Base-by-base conservation (phyloP, 2,888 invertebrate genomes). In the Pimpla rufipes region DNA sequence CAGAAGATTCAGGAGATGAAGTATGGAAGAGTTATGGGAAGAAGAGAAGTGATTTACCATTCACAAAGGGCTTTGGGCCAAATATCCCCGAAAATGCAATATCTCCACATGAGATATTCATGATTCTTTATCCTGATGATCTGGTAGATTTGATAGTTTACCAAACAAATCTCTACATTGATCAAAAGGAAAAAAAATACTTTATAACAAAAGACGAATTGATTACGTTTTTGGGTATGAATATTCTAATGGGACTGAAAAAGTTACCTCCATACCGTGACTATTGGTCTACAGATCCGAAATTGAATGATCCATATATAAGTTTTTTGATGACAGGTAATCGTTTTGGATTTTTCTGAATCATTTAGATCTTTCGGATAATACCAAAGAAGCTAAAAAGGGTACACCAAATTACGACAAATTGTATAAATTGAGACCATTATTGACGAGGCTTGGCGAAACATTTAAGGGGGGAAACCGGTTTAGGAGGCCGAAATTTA, bases 351-450 rank as follows among this genome's bases (percentile, higher is more conserved):
- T 87, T 85, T 83, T 87, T 81, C 57, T 87, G 50, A 59, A 79
- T 74, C 77, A 88, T 81, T n/a, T 90, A 21, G 88, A 89, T 83
- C 42, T 89, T 42, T 88, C 86, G 84, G 87, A 89, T 70, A 87
- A 86, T 80, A 71, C 35, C 40, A 16, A 79, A 45, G 62, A 84
- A 81, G 85, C 86, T n/a, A 85, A 84, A 71, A 84, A 75, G 78
- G 79, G 74, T 18, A 77, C 83, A 42, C 70, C 85, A 35, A 70
- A 81, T 50, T 88, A 85, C 81, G 87, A 89, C 66, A 87, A 88
- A 84, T 73, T 89, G 55, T 88, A 87, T 68, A 89, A 89, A 88
- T 21, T 89, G 18, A 74, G 83, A 77, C n/a, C n/a, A n/a, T n/a
- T n/a, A n/a, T n/a, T n/a, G n/a, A n/a, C n/a, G n/a, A n/a, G n/a